phyloP scores from a whole-genome alignment of 2,888 invertebrate species.

The Uropetala carovei region DNA sequence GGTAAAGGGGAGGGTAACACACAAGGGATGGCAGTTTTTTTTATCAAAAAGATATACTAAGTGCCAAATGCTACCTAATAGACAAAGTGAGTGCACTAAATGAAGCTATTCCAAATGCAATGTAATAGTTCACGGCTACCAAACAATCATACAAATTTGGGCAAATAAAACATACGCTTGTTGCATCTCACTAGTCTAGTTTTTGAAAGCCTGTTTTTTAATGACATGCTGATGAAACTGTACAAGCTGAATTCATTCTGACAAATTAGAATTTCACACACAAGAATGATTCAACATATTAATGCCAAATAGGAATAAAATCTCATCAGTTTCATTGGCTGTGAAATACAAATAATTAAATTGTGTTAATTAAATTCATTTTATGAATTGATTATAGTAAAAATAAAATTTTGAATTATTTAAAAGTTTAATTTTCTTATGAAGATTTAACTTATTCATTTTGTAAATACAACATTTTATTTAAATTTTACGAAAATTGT shows the following conservation, averaged over 20 bases:
- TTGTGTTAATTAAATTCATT: no score
- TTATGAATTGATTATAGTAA: no score
- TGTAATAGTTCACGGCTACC: neutral
- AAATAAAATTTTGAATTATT: no score
- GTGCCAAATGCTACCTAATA: slow-evolving; percentile 4
- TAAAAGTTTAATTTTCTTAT: no score
- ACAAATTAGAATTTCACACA: slow-evolving; percentile 13
- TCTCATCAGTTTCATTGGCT: neutral
- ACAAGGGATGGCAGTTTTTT: neutral
- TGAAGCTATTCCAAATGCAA: neutral
- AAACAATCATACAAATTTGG: slow-evolving; percentile 22
- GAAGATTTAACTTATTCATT: no score
- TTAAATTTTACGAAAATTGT: no score
- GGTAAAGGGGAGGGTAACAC: neutral
- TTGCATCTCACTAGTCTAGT: slow-evolving; percentile 20
- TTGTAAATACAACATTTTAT: no score
- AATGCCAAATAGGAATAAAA: neutral
- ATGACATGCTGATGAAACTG: slow-evolving; percentile 22
- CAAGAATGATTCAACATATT: neutral
- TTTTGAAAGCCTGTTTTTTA: neutral
- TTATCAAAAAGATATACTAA: slow-evolving; percentile 17
- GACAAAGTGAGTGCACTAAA: slow-evolving; percentile 22
- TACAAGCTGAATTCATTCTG: slow-evolving; percentile 1
- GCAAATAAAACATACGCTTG: neutral
- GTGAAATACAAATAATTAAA: neutral